Evolutionary conservation across 2,113 vertebrate species (phyloP).

Genomic region (Hydropotes inermis): DNA sequence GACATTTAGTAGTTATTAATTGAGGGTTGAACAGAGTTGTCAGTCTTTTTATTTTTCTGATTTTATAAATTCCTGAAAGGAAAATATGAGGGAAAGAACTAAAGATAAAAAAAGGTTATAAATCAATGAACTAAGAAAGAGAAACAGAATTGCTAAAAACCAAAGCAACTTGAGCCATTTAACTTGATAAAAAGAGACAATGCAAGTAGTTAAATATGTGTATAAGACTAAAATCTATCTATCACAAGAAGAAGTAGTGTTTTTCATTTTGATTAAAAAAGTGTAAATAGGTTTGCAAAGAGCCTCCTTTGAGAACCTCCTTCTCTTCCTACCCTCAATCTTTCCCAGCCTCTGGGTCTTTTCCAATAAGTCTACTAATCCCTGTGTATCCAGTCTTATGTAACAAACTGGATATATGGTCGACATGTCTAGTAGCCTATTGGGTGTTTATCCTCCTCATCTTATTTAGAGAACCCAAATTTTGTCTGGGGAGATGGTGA

Average conservation of each 20-base stretch:
- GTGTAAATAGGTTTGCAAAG: background rate
- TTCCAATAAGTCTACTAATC: background rate
- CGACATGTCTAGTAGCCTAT: background rate
- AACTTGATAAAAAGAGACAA: background rate
- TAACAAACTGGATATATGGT: background rate
- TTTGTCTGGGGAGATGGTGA: background rate
- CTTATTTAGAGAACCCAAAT: background rate
- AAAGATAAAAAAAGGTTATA: background rate
- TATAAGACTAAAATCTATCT: background rate
- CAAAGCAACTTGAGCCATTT: background rate
- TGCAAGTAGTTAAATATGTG: background rate
- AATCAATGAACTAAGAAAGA: background rate
- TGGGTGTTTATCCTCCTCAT: background rate
- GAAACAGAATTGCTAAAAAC: background rate
- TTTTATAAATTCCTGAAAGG: background rate
- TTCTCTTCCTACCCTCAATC: background rate
- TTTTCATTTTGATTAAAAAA: background rate
- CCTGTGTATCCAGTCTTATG: background rate
- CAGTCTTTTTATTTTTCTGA: background rate
- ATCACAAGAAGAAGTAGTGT: background rate
- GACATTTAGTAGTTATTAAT: background rate
- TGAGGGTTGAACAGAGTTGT: background rate
- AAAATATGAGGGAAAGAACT: background rate
- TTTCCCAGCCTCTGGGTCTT: background rate
- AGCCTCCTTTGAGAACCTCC: background rate